Conservation (phyloP, 1,140 invertebrate species). For the Anastatus disparis region DNA sequence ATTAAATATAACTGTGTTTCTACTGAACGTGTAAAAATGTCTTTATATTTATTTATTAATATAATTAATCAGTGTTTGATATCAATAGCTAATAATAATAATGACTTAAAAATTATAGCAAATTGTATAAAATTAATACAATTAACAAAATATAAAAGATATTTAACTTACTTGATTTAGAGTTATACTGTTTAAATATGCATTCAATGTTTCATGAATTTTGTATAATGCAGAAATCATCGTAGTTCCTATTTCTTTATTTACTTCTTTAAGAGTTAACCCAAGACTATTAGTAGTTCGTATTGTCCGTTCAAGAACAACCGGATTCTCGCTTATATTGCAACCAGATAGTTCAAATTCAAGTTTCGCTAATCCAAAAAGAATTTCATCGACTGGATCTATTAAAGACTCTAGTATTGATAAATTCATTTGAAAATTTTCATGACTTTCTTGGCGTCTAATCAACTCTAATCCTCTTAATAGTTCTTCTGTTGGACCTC, state of each 20-base stretch:
- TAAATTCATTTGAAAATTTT: conserved; percentile 44
- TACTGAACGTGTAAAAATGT: too few relatives aligned
- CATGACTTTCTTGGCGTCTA: conserved; percentile 44
- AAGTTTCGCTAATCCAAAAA: conserved; percentile 56
- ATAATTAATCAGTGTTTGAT: too few relatives aligned
- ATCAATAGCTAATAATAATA: too few relatives aligned
- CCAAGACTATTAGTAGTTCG: conserved; percentile 46
- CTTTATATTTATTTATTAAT: too few relatives aligned
- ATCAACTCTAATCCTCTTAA: conserved; percentile 58
- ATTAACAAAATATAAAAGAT: too few relatives aligned
- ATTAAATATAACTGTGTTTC: too few relatives aligned
- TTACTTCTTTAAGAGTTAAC: conserved; percentile 33
- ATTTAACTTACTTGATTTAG: conserved; percentile 47
- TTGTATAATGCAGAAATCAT: conserved; percentile 40
- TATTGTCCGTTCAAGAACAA: conserved; percentile 54
- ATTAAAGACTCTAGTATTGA: conserved; percentile 61
- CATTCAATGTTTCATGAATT: conserved; percentile 44
- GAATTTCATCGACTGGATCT: conserved; percentile 60
- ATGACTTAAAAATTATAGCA: too few relatives aligned
- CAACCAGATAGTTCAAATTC: conserved; percentile 54
- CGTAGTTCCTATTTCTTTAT: conserved; percentile 18
- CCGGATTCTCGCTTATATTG: conserved; percentile 50
- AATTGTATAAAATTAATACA: too few relatives aligned
- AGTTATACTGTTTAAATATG: conserved; percentile 48
- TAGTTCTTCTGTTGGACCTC: conserved; percentile 61